Evolutionary conservation across 2,113 vertebrate genomes (phyloP).

Genomic region (Atractosteus spatula): DNA sequence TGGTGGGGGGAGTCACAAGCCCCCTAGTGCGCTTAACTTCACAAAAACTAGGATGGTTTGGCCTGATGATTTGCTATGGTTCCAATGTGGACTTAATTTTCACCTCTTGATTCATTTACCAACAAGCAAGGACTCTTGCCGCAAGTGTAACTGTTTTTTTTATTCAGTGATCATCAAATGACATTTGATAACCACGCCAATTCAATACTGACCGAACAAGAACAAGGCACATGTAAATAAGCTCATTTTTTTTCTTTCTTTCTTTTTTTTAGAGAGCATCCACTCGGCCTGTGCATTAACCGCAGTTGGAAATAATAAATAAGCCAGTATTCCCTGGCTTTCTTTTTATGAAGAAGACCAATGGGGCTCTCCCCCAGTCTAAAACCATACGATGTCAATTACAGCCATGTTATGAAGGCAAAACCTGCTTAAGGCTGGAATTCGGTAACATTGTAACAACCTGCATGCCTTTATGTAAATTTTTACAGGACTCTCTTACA

Average conservation of each 20-base stretch:
- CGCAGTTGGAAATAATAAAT: constrained; percentile 7
- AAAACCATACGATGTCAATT: constrained; percentile 32
- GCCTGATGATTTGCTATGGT: too few relatives aligned
- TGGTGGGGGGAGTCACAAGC: too few relatives aligned
- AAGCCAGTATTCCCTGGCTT: background rate
- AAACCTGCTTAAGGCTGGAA: background rate
- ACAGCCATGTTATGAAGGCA: background rate
- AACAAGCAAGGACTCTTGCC: too few relatives aligned
- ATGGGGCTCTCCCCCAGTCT: constrained; percentile 8
- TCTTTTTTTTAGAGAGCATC: background rate
- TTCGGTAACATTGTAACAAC: background rate
- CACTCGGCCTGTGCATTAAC: background rate
- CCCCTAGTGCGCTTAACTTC: too few relatives aligned
- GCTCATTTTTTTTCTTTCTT: background rate
- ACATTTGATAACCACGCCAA: too few relatives aligned
- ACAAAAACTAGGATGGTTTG: too few relatives aligned
- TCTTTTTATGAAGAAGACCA: constrained; percentile 6
- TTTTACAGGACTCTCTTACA: constrained; percentile 32
- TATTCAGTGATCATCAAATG: too few relatives aligned
- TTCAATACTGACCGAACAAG: too few relatives aligned
- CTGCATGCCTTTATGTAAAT: constrained; percentile 1
- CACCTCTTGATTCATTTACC: too few relatives aligned
- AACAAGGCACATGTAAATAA: too few relatives aligned
- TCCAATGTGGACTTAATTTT: too few relatives aligned
- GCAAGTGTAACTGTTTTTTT: too few relatives aligned